Evolutionary conservation across 92 coral and sea anemone genomes (phyloP), one percentile per base, ranked within the genome.

Genomic region (Porites evermanni): DNA sequence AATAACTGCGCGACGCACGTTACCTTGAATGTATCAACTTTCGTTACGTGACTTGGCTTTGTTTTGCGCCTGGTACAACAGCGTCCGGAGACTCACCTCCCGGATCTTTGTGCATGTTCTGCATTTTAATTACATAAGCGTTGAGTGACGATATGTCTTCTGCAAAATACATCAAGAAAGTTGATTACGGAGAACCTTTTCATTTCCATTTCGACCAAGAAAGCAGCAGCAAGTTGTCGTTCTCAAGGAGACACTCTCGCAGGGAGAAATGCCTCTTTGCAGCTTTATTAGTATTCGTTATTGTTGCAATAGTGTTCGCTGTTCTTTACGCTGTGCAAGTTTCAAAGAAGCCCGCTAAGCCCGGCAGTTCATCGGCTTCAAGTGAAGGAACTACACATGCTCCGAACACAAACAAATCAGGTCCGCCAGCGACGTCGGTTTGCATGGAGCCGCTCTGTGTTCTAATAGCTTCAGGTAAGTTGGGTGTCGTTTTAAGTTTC

Each of bases 251-350:
- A 29, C 54, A 32, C 54, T 79, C 93, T 26, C 72, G 93, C 12
- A 83, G 78, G 53, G 93, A 75, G 64, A 80, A 86, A 65, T 7
- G 75, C 16, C 70, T 90, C 53, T 52, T 75, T 60, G 58, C 29
- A 21, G 78, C 80, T 12, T 69, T 86, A 21, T 6, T 80, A 29
- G 3, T 90, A 0, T 64, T 80, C n/a, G 24, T 84, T 47, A 56
- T 80, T 12, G 53, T 86, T 66, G 85, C 82, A 2, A 12, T 90
- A 24, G 91, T 86, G 20, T 86, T 90, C 58, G 76, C 81, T 68
- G 91, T 61, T 56, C 83, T 90, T 29, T 90, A 90, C 72, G 87
- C 75, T 2, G 51, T 8, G 77, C 70, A 81, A 19, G 64, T 83
- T 61, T 8, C 71, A 19, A 83, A 61, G 53, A 70, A 70, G 26